Evolutionary conservation across 2,888 invertebrate species (phyloP).

Genomic region (Chymomyza caudatula): DNA sequence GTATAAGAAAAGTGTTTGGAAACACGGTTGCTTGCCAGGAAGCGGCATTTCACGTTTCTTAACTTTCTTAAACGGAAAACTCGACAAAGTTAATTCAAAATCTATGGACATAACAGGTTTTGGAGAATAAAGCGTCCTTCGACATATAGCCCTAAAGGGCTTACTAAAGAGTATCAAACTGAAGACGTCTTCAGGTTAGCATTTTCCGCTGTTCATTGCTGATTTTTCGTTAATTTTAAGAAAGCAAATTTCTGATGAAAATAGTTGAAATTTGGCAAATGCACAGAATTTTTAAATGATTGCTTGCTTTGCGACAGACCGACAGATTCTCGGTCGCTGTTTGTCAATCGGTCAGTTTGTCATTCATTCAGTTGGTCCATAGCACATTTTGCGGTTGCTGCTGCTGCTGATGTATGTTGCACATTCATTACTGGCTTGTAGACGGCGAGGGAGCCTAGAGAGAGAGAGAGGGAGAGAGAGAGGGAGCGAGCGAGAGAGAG

Average conservation of each 20-base stretch:
- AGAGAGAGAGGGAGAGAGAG: not conserved
- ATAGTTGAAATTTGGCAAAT: slow-evolving; percentile 42
- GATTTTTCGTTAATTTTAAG: slow-evolving; percentile 10
- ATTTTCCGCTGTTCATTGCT: slow-evolving; percentile 8
- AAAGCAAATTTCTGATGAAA: slow-evolving; percentile 26
- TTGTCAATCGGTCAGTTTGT: not conserved
- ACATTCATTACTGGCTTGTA: slow-evolving; percentile 20
- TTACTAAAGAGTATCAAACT: not conserved
- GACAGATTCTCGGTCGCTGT: not conserved
- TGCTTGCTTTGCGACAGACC: slow-evolving; percentile 33
- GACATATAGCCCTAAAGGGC: not conserved
- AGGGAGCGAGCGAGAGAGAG: too few relatives aligned
- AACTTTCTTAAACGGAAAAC: too few relatives aligned
- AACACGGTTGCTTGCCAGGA: too few relatives aligned
- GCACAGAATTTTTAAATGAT: slow-evolving; percentile 41
- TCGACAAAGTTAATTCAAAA: too few relatives aligned
- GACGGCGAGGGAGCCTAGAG: not conserved
- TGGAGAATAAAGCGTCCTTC: too few relatives aligned
- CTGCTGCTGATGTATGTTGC: slow-evolving; percentile 28
- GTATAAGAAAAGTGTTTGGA: too few relatives aligned
- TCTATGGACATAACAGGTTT: too few relatives aligned
- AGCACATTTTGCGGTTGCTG: not conserved
- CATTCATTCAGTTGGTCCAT: not conserved
- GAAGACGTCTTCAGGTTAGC: not conserved
- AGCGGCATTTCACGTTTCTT: too few relatives aligned